Percentiles rank a stretch among this genome's conserved stretches.
These are phyloP conservation scores for Acanthoscelides obtectus DNA, from an alignment of 2,888 invertebrate species.

Conservation along the genomic window DNA sequence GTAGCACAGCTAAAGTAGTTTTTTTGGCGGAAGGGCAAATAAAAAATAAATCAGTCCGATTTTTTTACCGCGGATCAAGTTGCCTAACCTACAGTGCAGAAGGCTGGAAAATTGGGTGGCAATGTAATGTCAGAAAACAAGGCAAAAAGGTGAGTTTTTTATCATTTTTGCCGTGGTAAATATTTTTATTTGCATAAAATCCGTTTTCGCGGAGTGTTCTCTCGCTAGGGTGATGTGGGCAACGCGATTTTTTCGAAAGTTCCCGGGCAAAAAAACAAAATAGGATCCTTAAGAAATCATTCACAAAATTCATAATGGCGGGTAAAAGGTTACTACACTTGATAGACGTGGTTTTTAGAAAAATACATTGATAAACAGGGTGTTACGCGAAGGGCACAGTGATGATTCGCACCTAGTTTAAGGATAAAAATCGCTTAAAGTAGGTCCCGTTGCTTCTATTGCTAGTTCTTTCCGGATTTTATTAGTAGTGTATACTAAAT, in stretches of 20 bases:
- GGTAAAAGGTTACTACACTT: constrained; percentile 38
- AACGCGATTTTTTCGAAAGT: neutral
- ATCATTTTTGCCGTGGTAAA: constrained; percentile 17
- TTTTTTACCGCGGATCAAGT: constrained; percentile 17
- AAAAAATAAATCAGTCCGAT: constrained; percentile 6
- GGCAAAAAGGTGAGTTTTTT: constrained; percentile 67
- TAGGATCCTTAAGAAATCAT: constrained; percentile 28
- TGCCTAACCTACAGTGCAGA: constrained; percentile 45
- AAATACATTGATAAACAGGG: neutral
- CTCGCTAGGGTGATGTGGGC: neutral
- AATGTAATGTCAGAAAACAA: constrained; percentile 75
- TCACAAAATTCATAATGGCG: constrained; percentile 45
- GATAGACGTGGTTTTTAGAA: constrained; percentile 28
- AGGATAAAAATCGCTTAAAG: neutral
- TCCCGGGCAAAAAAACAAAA: neutral
- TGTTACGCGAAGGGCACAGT: neutral
- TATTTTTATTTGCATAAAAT: constrained; percentile 11
- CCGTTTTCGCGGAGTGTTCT: constrained; percentile 1
- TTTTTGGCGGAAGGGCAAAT: constrained; percentile 2
- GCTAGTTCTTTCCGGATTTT: neutral
- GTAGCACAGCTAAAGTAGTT: neutral
- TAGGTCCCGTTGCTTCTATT: neutral
- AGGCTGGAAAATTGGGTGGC: constrained; percentile 72
- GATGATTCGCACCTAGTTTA: neutral
- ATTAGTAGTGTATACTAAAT: neutral